Percentiles rank a stretch among this genome's conserved stretches.
Evolutionary conservation across 2,797 vertebrate genomes (phyloP).

Genomic region (Micromesistius poutassou): DNA sequence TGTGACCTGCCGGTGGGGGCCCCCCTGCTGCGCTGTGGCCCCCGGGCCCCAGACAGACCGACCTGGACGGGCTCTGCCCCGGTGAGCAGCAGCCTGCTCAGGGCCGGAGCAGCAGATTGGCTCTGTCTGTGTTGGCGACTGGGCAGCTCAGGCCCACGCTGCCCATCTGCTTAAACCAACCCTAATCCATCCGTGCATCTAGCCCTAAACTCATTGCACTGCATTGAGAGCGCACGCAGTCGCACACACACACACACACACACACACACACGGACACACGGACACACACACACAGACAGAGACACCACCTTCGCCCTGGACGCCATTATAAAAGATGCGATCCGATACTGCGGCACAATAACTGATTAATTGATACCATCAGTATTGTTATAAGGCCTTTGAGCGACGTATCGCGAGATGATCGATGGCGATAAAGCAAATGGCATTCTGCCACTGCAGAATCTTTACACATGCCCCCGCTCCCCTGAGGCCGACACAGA

Average conservation of each 20-base stretch:
- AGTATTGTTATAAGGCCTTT: constrained; percentile 51
- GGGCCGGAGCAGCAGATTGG: constrained; percentile 60
- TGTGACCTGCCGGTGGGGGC: background rate
- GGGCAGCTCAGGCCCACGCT: constrained; percentile 63
- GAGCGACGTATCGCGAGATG: constrained; percentile 53
- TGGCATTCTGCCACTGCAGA: constrained; percentile 39
- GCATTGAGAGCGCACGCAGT: constrained; percentile 11
- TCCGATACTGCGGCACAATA: constrained; percentile 38
- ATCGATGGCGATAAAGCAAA: constrained; percentile 59
- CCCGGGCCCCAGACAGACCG: constrained; percentile 59
- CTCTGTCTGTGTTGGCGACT: constrained; percentile 62
- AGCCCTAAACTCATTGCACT: constrained; percentile 13
- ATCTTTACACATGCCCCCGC: constrained; percentile 39
- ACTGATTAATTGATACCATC: constrained; percentile 68
- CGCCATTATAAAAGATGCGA: constrained; percentile 28
- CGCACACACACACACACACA: constrained; percentile 13
- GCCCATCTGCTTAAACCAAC: constrained; percentile 66
- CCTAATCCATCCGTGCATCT: constrained; percentile 55
- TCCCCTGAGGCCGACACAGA: constrained; percentile 32
- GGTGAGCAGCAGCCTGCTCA: constrained; percentile 62
- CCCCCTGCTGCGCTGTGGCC: constrained; percentile 40
- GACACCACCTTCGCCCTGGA: background rate
- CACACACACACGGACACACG: constrained; percentile 16
- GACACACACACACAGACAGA: too few species aligned
- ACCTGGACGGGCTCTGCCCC: constrained; percentile 63